Percentiles rank a stretch among this genome's conserved stretches.
phyloP scores from a whole-genome alignment of 2,797 vertebrate genomes.

The Characodon lateralis region DNA sequence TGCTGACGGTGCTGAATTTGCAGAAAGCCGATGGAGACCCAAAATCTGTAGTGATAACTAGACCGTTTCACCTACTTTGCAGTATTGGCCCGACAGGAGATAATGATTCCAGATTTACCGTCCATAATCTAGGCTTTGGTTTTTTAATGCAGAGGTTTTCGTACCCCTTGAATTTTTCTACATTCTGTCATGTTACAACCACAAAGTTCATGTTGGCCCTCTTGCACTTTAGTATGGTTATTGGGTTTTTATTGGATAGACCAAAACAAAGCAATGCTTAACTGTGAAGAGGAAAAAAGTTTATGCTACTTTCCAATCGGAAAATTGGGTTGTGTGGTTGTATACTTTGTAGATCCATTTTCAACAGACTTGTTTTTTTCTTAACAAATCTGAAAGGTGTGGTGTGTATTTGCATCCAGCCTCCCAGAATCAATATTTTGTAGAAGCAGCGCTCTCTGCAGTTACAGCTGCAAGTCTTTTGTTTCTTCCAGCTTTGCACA shows the following conservation, averaged over 20 bases:
- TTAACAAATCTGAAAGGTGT: not conserved
- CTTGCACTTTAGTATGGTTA: not conserved
- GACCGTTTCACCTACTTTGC: constrained; percentile 47
- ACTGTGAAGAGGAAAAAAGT: not conserved
- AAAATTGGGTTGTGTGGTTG: too few relatives aligned
- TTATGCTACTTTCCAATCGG: too few relatives aligned
- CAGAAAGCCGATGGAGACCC: constrained; percentile 57
- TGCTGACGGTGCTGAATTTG: constrained; percentile 64
- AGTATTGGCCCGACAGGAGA: constrained; percentile 33
- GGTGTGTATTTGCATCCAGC: not conserved
- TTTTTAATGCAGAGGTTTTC: not conserved
- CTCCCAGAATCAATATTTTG: not conserved
- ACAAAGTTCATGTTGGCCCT: not conserved
- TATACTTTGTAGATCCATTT: too few relatives aligned
- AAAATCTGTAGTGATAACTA: constrained; percentile 46
- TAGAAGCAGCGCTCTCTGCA: not conserved
- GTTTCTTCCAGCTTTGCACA: not conserved
- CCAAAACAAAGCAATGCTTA: not conserved
- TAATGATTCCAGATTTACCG: constrained; percentile 19
- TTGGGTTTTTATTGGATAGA: not conserved
- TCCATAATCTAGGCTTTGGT: constrained; percentile 20
- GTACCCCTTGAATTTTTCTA: not conserved
- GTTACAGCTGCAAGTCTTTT: not conserved
- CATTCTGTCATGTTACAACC: not conserved
- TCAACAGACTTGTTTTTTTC: too few relatives aligned